Percentiles rank a stretch among this genome's conserved stretches.
Conservation (phyloP, 2,888 invertebrate genomes). For the Dugesia japonica region DNA sequence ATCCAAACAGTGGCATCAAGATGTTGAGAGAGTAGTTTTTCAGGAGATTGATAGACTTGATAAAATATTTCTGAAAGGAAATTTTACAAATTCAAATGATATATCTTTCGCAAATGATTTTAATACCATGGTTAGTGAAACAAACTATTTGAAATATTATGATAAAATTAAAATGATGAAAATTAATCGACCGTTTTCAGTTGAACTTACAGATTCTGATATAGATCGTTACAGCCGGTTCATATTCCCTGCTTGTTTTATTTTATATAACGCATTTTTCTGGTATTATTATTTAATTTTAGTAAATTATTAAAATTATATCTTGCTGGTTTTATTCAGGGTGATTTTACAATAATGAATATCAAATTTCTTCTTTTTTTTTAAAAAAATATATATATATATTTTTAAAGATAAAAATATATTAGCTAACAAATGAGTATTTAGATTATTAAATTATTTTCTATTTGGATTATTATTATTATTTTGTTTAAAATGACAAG, state of each 20-base stretch:
- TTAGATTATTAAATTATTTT: too few species aligned
- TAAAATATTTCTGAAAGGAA: neutral
- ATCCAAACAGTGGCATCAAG: conserved; percentile 27
- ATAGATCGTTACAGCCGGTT: conserved; percentile 35
- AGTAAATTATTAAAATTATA: conserved; percentile 20
- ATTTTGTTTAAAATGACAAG: too few species aligned
- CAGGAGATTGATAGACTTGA: conserved; percentile 29
- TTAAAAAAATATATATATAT: too few species aligned
- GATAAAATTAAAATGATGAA: neutral
- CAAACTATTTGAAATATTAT: neutral
- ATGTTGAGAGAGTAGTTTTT: conserved; percentile 33
- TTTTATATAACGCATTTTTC: conserved; percentile 35
- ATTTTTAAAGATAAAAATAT: too few species aligned
- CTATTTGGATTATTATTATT: too few species aligned
- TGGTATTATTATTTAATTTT: conserved; percentile 34
- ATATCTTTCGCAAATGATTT: neutral
- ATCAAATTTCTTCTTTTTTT: too few species aligned
- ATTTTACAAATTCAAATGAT: neutral
- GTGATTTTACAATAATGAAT: too few species aligned
- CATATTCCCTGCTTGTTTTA: conserved; percentile 34
- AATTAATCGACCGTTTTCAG: neutral
- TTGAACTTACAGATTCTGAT: conserved; percentile 24
- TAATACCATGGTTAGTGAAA: neutral
- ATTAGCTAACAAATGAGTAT: too few species aligned
- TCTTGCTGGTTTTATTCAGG: too few species aligned